These are phyloP conservation scores for Gobio gobio DNA, from an alignment of 2,113 vertebrate species.

Conservation along the genomic window DNA sequence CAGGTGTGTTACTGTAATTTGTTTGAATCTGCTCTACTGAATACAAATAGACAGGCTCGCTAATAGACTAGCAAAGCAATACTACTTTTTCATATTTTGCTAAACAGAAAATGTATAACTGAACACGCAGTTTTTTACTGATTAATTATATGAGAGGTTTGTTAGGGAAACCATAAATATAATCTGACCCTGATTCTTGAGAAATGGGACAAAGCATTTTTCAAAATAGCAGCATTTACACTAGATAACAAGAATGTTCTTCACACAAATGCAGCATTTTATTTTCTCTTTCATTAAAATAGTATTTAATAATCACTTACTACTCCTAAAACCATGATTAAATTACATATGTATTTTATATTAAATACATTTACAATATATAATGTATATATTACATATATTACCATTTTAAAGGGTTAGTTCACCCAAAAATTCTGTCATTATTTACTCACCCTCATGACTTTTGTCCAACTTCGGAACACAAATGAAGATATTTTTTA, in stretches of 20 bases:
- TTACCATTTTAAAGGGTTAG: no score
- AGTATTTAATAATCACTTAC: no score
- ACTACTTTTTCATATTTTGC: constrained; percentile 6
- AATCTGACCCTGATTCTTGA: background rate
- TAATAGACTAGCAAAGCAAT: constrained; percentile 44
- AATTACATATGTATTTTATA: no score
- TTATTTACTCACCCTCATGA: no score
- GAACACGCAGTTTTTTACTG: constrained; percentile 15
- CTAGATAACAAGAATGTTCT: background rate
- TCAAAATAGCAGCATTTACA: background rate
- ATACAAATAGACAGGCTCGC: constrained; percentile 56
- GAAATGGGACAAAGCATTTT: background rate
- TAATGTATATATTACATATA: no score
- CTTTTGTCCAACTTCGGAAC: no score
- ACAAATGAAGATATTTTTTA: no score
- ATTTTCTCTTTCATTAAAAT: no score
- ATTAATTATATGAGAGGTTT: constrained; percentile 3
- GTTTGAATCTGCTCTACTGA: constrained; percentile 56
- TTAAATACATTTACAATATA: no score
- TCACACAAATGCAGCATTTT: background rate
- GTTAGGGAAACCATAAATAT: background rate
- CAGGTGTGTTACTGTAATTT: constrained; percentile 61
- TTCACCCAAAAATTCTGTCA: no score
- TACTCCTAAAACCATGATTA: no score
- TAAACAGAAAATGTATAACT: background rate